phyloP scores from a whole-genome alignment of 2,113 vertebrate genomes.

The Desmodus rotundus region DNA sequence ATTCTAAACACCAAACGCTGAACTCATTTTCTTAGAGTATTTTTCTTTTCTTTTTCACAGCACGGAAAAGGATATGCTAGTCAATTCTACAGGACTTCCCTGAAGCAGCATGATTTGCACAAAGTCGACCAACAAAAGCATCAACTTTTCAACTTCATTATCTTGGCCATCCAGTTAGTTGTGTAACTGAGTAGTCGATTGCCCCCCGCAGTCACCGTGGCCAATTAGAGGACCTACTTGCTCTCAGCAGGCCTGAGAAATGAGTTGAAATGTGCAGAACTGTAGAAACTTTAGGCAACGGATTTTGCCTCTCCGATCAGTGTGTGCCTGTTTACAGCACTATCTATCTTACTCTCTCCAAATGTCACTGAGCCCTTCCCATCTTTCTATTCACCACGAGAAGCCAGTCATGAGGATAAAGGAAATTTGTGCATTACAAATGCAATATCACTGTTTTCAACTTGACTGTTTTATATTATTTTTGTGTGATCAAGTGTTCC shows the following conservation, averaged over 20 bases:
- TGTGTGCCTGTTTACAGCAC: slow-evolving; percentile 99
- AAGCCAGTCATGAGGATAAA: slow-evolving; percentile 95
- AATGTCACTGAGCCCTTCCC: slow-evolving; percentile 97
- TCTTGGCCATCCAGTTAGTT: slow-evolving; percentile 88
- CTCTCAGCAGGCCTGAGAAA: slow-evolving; percentile 99
- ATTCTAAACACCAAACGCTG: slow-evolving; percentile 52
- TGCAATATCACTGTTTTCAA: slow-evolving; percentile 98
- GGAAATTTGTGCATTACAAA: slow-evolving; percentile 96
- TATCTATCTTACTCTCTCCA: slow-evolving; percentile 91
- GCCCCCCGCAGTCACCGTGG: slow-evolving; percentile 83
- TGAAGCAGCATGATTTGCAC: slow-evolving; percentile 99
- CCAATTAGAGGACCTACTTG: slow-evolving; percentile 85
- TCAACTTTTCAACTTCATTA: slow-evolving; percentile 93
- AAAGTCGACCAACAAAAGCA: slow-evolving; percentile 91
- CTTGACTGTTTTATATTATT: slow-evolving; percentile 98
- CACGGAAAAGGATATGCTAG: slow-evolving; percentile 99
- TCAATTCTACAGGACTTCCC: slow-evolving; percentile 95
- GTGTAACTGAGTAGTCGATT: slow-evolving; percentile 85
- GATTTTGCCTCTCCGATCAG: slow-evolving; percentile 87
- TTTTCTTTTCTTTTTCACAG: slow-evolving; percentile 87
- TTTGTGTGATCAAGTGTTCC: slow-evolving; percentile 95
- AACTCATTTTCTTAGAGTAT: slow-evolving; percentile 76
- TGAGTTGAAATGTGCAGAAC: slow-evolving; percentile 89
- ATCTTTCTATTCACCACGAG: slow-evolving; percentile 92
- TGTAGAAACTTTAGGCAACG: slow-evolving; percentile 85